Evolutionary conservation across 1,140 invertebrate species (phyloP).

Genomic region (Popillia japonica): DNA sequence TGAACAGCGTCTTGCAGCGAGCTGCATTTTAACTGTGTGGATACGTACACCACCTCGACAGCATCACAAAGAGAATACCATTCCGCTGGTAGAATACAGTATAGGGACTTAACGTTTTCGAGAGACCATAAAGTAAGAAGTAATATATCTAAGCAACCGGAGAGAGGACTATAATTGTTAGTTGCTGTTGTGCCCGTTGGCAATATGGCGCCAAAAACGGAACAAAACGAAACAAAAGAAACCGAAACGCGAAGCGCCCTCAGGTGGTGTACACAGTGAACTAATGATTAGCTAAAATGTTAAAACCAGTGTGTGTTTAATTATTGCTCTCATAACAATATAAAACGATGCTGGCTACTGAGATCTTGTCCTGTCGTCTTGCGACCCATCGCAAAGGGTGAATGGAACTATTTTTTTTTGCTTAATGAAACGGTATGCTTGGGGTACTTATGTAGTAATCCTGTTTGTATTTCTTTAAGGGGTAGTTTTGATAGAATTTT

Average conservation of each 20-base stretch:
- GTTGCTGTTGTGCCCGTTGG: slow-evolving; percentile 50
- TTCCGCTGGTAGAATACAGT: background rate
- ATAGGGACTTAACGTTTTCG: slow-evolving; percentile 10
- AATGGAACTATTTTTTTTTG: background rate
- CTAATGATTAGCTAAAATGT: slow-evolving; percentile 55
- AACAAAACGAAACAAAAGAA: slow-evolving; percentile 48
- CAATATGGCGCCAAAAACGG: slow-evolving; percentile 58
- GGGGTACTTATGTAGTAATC: background rate
- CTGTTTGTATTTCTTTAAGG: background rate
- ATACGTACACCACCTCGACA: background rate
- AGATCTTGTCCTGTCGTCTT: background rate
- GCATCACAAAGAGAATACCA: slow-evolving; percentile 21
- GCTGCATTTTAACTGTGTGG: too few species aligned
- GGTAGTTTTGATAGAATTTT: too few species aligned
- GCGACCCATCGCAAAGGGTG: background rate
- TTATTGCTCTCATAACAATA: slow-evolving; percentile 50
- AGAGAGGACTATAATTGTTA: slow-evolving; percentile 53
- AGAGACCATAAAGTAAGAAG: slow-evolving; percentile 49
- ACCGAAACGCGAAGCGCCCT: slow-evolving; percentile 42
- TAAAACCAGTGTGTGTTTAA: slow-evolving; percentile 53
- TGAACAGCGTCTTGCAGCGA: too few species aligned
- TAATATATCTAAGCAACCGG: slow-evolving; percentile 55
- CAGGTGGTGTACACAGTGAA: slow-evolving; percentile 53
- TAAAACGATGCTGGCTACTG: slow-evolving; percentile 20
- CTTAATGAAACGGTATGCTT: slow-evolving; percentile 4